Conservation (phyloP, 2,888 invertebrate species). For the Acanthacorydalis orientalis region DNA sequence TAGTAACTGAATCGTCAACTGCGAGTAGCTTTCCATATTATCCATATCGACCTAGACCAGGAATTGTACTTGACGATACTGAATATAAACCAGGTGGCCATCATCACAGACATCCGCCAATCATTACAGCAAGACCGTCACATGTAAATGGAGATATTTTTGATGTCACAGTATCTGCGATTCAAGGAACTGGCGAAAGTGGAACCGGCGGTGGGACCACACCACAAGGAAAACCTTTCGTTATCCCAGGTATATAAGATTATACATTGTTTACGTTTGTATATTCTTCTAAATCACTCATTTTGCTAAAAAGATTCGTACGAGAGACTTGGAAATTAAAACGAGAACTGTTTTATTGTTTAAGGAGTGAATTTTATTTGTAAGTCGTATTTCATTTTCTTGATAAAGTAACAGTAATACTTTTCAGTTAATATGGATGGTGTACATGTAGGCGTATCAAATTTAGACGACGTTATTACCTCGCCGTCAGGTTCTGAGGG, state of each 20-base stretch:
- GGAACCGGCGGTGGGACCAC: constrained; percentile 21
- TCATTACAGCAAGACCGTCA: constrained; percentile 26
- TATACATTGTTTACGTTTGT: neutral
- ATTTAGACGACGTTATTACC: constrained; percentile 51
- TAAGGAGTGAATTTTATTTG: too few relatives aligned
- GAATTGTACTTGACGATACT: constrained; percentile 72
- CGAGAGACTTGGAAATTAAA: too few relatives aligned
- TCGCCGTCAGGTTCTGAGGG: constrained; percentile 66
- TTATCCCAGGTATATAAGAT: constrained; percentile 29
- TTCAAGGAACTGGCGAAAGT: constrained; percentile 59
- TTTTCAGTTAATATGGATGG: constrained; percentile 45
- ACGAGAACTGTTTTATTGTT: too few relatives aligned
- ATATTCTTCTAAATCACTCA: too few relatives aligned
- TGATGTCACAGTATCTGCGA: constrained; percentile 74
- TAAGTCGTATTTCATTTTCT: neutral
- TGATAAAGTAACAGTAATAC: neutral
- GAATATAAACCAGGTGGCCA: constrained; percentile 55
- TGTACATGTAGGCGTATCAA: constrained; percentile 23
- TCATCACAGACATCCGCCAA: constrained; percentile 21
- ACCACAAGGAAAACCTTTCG: constrained; percentile 30
- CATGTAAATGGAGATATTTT: constrained; percentile 54
- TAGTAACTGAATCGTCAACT: neutral
- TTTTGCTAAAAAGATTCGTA: too few relatives aligned
- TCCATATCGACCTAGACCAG: constrained; percentile 63
- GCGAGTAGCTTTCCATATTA: constrained; percentile 27